These are phyloP conservation scores for Palloptera scutellata DNA, from an alignment of 2,888 invertebrate species.

Conservation along the genomic window DNA sequence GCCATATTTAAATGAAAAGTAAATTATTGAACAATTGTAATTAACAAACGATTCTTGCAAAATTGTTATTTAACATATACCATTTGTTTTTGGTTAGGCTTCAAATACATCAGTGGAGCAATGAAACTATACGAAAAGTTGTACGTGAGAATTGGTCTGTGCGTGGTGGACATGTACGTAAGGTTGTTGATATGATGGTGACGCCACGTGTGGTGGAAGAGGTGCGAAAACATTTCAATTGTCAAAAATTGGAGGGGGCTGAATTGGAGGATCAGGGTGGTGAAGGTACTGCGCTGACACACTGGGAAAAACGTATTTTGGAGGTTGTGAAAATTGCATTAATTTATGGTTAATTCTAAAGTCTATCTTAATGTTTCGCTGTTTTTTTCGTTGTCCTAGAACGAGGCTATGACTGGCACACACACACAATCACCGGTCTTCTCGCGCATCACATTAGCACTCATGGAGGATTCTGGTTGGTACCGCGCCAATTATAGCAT, in stretches of 20 bases:
- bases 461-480: conserved; percentile 99
- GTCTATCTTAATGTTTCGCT: conserved; percentile 5
- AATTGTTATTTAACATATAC: conserved; percentile 14
- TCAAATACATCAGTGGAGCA: conserved; percentile 95
- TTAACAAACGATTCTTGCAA: conserved; percentile 20
- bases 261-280: conserved; percentile 98
- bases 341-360: not conserved
- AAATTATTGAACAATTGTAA: conserved; percentile 55
- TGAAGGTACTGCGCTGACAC: conserved; percentile 95
- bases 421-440: conserved; percentile 98
- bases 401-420: conserved; percentile 99
- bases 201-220: conserved; percentile 90
- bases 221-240: conserved; percentile 87
- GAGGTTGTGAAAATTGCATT: conserved; percentile 73
- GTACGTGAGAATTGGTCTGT: conserved; percentile 80
- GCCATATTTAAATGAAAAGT: conserved; percentile 88
- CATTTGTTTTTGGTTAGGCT: conserved; percentile 67
- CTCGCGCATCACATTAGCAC: conserved; percentile 90
- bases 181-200: conserved; percentile 85
- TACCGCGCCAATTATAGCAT: conserved; percentile 89
- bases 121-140: conserved; percentile 82
- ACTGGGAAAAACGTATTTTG: conserved; percentile 98
- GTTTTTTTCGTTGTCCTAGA: conserved; percentile 67
- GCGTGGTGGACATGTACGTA: conserved; percentile 75
- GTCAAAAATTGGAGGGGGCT: conserved; percentile 88